These are phyloP conservation scores for Columba livia DNA, from an alignment of 2,113 vertebrate genomes.

Conservation along the genomic window DNA sequence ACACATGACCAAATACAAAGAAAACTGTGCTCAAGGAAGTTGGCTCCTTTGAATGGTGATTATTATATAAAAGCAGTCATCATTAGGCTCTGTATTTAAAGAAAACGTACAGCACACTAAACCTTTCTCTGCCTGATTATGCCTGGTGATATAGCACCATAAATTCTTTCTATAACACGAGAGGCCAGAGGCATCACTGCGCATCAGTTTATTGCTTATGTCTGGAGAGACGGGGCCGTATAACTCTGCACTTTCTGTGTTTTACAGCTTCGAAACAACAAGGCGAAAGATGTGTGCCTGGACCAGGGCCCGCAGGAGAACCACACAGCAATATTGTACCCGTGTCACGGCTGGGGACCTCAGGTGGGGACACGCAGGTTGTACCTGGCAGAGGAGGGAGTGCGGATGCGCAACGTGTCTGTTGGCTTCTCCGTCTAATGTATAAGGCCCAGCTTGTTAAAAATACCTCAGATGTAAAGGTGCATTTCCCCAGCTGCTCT, in stretches of 20 bases:
- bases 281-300: conserved; percentile 90
- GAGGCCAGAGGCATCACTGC: neutral
- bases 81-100: neutral
- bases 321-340: conserved; percentile 93
- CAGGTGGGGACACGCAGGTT: conserved; percentile 80
- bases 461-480: neutral
- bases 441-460: neutral
- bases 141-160: neutral
- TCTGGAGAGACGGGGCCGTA: neutral
- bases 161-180: neutral
- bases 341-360: conserved; percentile 93
- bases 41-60: neutral
- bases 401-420: fast-evolving
- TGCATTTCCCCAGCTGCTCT: neutral
- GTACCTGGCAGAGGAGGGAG: neutral
- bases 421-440: neutral
- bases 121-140: neutral
- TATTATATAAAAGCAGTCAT: neutral
- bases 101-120: neutral
- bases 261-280: conserved; percentile 89
- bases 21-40: neutral
- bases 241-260: conserved; percentile 66
- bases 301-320: conserved; percentile 95
- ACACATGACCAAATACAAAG: neutral
- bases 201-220: neutral